Base-by-base conservation (phyloP, 2,797 vertebrate species). In the Periophthalmus magnuspinnatus region DNA sequence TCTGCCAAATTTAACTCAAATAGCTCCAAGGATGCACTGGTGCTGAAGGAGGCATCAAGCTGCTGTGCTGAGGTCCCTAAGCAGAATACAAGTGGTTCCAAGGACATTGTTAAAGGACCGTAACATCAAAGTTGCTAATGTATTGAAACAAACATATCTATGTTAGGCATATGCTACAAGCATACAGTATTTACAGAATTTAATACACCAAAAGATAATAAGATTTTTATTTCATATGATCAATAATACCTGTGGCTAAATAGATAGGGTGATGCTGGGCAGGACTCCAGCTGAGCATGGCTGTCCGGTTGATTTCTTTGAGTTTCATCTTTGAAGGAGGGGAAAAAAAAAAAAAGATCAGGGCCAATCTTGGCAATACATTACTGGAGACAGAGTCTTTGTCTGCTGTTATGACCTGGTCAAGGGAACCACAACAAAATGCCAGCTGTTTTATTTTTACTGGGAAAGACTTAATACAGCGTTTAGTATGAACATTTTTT, bases 211-310 rank as follows among this genome's bases (percentile, higher is more conserved):
- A 33, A 7, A 33, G 2, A 2, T 59, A 16, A 59, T 14, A n/a
- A 19, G 7, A 11, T 13, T 41, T 41, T 13, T 2, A 41, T 45
- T 14, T 14, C 41, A 45, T 16, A 60, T 64, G 69, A 14, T 71
- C 91, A 74, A 45, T 45, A 45, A 45, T 89, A 91, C 98, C 98
- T 90, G 98, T 94, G 47, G 97, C 97, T 70, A 99, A 89, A 82
- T 96, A 99, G 86, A 99, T 93, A 19, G 98, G 97, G 81, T 99
- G 96, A 68, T 97, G 96, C 81, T 95, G 94, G 2, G 95, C 93
- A 76, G 97, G 97, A 84, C 98, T 99, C 98, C 98, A 99, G 56
- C 95, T 95, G 94, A 98, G 97, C 88, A 97, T 96, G 64, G 98
- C 97, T 19, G 97, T 98, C 67, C 96, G 95, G 75, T 96, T 95